Base-by-base conservation (phyloP, 2,113 vertebrate species). In the Benitochromis conjunctus region DNA sequence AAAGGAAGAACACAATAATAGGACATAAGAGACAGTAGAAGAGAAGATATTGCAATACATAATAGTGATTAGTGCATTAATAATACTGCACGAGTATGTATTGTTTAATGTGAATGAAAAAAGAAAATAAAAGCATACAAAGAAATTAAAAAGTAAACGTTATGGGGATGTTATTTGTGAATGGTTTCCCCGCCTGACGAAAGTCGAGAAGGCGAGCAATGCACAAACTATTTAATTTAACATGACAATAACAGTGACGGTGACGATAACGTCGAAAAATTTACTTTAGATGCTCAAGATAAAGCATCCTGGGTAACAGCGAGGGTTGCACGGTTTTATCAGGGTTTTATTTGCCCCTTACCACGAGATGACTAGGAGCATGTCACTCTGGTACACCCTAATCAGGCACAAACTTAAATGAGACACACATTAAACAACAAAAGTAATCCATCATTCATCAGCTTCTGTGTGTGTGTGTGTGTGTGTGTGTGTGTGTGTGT, bases 361-460 rank as follows among this genome's bases (percentile, higher is more conserved):
- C n/a, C 60, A 55, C 16, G 34, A 56, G 19, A 83, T 89, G 81
- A 91, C 79, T 79, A 81, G 78, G 66, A 79, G 26, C 71, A 78
- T 85, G 69, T 87, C 38, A 4, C 64, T 84, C 86, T 80, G 76
- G 82, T 90, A 24, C 57, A 53, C 77, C 81, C 38, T 83, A 74
- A 84, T 89, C 79, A 82, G 60, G 48, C 58, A 76, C 24, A 89
- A 82, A 80, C 53, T 88, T 62, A 58, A 19, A 31, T 71, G 69
- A 82, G 56, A 82, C 69, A 80, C 56, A 80, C 54, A 26, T 79
- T 62, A 71, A 31, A 41, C 48, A 66, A n/a, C 56, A 88, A 43
- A 81, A 55, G 10, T 76, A 54, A 64, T 53, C 8, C 34, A 57
- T 36, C 9, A 86, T 69, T 83, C 53, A 64, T 41, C 46, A 57